phyloP scores from a whole-genome alignment of 2,888 invertebrate species.

The Eristalis tenax region DNA sequence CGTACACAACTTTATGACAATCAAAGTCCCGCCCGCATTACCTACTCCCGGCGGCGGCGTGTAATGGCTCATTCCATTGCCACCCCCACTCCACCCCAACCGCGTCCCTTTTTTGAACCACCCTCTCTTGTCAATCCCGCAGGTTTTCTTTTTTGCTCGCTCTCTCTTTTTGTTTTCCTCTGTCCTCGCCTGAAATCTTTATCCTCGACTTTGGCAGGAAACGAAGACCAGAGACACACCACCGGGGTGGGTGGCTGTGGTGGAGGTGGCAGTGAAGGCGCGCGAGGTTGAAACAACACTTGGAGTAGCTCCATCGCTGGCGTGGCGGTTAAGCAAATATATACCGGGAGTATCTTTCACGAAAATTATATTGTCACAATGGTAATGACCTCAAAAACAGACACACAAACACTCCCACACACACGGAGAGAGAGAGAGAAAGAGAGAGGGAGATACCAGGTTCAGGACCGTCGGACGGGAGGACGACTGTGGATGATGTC shows the following conservation, averaged over 20 bases:
- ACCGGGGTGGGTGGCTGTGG: background rate
- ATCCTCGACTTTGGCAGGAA: constrained; percentile 24
- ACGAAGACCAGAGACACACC: constrained; percentile 17
- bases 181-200: constrained; percentile 39
- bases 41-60: constrained; percentile 37
- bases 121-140: background rate
- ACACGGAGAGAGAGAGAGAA: background rate
- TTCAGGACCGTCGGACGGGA: background rate
- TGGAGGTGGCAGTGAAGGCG: background rate
- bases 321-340: constrained; percentile 59
- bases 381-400: constrained; percentile 68
- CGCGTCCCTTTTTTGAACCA: constrained; percentile 12
- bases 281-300: background rate
- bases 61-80: constrained; percentile 53
- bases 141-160: background rate
- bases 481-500: background rate
- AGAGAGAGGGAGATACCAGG: background rate
- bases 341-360: constrained; percentile 26
- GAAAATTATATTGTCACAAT: constrained; percentile 71
- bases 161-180: background rate
- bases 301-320: constrained; percentile 21
- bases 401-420: background rate
- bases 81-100: background rate
- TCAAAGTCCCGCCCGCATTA: constrained; percentile 67
- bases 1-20: constrained; percentile 70